Conservation (phyloP, 2,888 invertebrate genomes). For the Trichogramma dendrolimi region DNA sequence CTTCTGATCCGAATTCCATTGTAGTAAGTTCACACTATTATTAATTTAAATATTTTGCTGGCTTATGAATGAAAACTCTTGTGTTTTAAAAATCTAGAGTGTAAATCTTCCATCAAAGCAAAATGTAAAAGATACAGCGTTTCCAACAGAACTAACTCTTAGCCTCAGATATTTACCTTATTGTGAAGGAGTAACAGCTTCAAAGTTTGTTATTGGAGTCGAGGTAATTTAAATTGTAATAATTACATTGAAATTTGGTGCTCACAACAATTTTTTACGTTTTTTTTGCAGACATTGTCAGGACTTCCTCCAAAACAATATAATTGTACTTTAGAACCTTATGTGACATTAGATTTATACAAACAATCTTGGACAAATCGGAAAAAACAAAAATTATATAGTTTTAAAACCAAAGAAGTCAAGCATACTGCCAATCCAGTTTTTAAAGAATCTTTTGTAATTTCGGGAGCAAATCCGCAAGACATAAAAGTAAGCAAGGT, state of each 20-base stretch:
- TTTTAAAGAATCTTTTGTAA: slow-evolving; percentile 51
- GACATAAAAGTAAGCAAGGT: slow-evolving; percentile 47
- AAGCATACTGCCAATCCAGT: slow-evolving; percentile 51
- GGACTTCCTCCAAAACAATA: slow-evolving; percentile 54
- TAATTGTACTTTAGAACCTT: slow-evolving; percentile 50
- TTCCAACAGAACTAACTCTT: slow-evolving; percentile 48
- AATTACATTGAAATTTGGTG: too few species aligned
- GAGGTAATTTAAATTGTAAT: slow-evolving; percentile 37
- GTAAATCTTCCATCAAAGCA: slow-evolving; percentile 39
- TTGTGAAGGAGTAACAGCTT: slow-evolving; percentile 40
- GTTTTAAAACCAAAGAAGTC: slow-evolving; percentile 49
- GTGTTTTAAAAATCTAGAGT: slow-evolving; percentile 26
- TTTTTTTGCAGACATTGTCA: slow-evolving; percentile 46
- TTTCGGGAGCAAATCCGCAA: slow-evolving; percentile 45
- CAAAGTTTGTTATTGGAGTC: slow-evolving; percentile 47
- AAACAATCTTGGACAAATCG: slow-evolving; percentile 47
- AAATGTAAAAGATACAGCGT: slow-evolving; percentile 38
- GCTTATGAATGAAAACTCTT: slow-evolving; percentile 1
- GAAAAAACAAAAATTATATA: slow-evolving; percentile 47
- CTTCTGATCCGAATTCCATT: slow-evolving; percentile 25
- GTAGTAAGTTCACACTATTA: slow-evolving; percentile 10
- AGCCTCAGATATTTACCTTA: slow-evolving; percentile 47
- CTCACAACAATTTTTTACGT: not conserved
- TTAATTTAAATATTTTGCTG: not conserved
- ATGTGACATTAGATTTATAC: slow-evolving; percentile 45